Percentiles rank a stretch among this genome's conserved stretches.
phyloP scores from a whole-genome alignment of 2,113 vertebrate species.

The Propithecus coquereli region DNA sequence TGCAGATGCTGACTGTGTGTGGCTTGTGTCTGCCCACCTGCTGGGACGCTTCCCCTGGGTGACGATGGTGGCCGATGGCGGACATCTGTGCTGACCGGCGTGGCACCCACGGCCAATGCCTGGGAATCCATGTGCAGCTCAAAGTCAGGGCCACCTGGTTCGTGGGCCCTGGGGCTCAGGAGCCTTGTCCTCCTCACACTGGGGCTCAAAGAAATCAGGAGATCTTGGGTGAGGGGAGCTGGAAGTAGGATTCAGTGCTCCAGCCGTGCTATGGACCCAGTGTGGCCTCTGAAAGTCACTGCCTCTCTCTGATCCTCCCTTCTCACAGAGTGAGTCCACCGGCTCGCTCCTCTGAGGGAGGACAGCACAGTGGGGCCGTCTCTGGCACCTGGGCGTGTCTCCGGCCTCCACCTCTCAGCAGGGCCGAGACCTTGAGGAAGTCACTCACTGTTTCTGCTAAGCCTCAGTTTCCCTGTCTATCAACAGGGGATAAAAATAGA shows the following conservation, averaged over 20 bases:
- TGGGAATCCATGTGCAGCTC: not conserved
- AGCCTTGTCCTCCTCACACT: not conserved
- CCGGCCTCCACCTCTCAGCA: not conserved
- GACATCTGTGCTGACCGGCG: not conserved
- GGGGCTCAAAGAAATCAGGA: not conserved
- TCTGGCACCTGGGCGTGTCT: accelerated
- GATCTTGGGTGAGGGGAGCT: not conserved
- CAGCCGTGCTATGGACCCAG: accelerated
- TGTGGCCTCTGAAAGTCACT: not conserved
- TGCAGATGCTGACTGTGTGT: not conserved
- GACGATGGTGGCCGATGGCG: too few relatives aligned
- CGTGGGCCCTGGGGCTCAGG: not conserved
- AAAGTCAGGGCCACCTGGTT: not conserved
- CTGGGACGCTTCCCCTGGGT: not conserved
- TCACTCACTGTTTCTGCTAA: not conserved
- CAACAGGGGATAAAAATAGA: not conserved
- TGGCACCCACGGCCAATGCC: not conserved
- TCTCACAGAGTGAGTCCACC: not conserved
- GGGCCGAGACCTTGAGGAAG: not conserved
- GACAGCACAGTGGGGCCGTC: accelerated
- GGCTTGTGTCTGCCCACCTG: not conserved
- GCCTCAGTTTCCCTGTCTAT: not conserved
- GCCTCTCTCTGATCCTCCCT: not conserved
- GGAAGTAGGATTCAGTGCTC: accelerated
- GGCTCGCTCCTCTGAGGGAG: not conserved